A percentile compares a stretch with the other conserved stretches of the same genome.
Evolutionary conservation across 2,888 invertebrate species (phyloP).

Genomic region (Seladonia tumulorum): DNA sequence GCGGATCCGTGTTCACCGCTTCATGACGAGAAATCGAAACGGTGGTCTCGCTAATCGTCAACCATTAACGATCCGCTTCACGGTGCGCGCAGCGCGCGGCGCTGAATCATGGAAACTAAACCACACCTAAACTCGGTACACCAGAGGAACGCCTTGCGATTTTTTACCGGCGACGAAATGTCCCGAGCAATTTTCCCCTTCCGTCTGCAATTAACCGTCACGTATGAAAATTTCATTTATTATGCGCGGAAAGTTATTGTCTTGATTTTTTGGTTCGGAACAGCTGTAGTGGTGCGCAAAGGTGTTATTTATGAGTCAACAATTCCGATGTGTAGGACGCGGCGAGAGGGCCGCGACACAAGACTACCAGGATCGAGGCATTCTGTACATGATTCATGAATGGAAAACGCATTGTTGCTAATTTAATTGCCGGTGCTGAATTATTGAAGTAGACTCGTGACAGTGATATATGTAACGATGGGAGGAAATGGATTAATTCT

Average conservation of each 20-base stretch:
- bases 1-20: conserved; percentile 16
- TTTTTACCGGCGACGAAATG: conserved; percentile 6
- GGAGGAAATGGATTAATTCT: background rate
- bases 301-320: conserved; percentile 55
- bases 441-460: conserved; percentile 22
- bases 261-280: conserved; percentile 10
- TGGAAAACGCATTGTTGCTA: conserved; percentile 60
- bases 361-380: conserved; percentile 62
- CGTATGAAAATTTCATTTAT: conserved; percentile 13
- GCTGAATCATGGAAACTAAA: conserved; percentile 26
- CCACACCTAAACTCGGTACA: background rate
- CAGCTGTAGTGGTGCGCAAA: background rate
- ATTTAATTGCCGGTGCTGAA: conserved; percentile 54
- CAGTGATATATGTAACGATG: conserved; percentile 16
- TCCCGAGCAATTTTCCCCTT: background rate
- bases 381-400: conserved; percentile 75
- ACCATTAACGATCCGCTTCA: conserved; percentile 48
- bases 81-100: background rate
- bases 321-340: conserved; percentile 57
- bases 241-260: conserved; percentile 3
- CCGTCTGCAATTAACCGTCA: background rate
- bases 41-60: conserved; percentile 47
- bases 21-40: conserved; percentile 37
- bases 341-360: conserved; percentile 49
- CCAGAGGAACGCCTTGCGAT: background rate